A percentile compares a stretch with the other conserved stretches of the same genome.
Evolutionary conservation across 2,888 invertebrate genomes (phyloP).

Genomic region (Electrophaes corylata): DNA sequence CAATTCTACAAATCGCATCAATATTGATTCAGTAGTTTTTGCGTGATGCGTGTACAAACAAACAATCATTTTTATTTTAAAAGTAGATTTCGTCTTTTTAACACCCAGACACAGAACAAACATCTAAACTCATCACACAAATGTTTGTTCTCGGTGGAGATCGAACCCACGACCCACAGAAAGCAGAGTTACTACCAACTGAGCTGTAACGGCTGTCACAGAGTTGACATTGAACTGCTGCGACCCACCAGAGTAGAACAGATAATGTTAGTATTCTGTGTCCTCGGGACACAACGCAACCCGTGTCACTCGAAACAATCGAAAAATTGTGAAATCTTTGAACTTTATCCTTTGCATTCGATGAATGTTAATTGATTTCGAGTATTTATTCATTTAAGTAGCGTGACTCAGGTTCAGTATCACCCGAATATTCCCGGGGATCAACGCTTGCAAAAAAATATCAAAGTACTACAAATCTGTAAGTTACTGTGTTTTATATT

Average conservation of each 20-base stretch:
- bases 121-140: too few relatives aligned
- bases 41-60: too few relatives aligned
- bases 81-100: too few relatives aligned
- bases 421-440: slow-evolving; percentile 25
- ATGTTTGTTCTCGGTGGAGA: too few relatives aligned
- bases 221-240: slow-evolving; percentile 9
- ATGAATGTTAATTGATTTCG: slow-evolving; percentile 44
- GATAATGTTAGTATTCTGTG: not conserved
- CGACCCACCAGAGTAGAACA: slow-evolving; percentile 7
- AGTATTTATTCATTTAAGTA: slow-evolving; percentile 53
- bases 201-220: too few relatives aligned
- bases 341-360: slow-evolving; percentile 50
- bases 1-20: too few relatives aligned
- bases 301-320: slow-evolving; percentile 48
- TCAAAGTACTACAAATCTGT: not conserved
- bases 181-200: too few relatives aligned
- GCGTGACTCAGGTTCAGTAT: slow-evolving; percentile 46
- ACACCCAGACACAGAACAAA: too few relatives aligned
- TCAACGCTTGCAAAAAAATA: slow-evolving; percentile 7
- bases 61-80: too few relatives aligned
- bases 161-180: too few relatives aligned
- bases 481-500: too few relatives aligned
- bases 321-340: slow-evolving; percentile 55
- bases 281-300: slow-evolving; percentile 38
- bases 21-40: too few relatives aligned